Base-by-base conservation (phyloP, 2,113 vertebrate genomes). In the Gambusia holbrooki region DNA sequence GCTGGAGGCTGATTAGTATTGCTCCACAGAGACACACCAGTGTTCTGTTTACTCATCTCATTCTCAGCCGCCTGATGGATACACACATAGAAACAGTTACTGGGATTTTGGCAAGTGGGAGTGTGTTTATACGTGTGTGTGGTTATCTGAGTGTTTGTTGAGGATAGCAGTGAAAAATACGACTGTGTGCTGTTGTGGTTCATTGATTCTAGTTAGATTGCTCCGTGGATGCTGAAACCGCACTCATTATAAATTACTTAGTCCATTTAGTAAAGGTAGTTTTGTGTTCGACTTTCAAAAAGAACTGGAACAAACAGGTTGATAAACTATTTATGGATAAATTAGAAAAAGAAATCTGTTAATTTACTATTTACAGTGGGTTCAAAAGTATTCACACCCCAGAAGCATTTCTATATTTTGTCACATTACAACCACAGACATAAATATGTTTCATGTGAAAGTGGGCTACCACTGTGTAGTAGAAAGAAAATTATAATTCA, bases 1-100 rank as follows among this genome's bases (percentile, higher is more conserved):
- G 87, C 82, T 84, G 86, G 28, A 78, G 87, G 83, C 89, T 87
- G 85, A 89, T 92, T 88, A 89, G 90, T 66, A 68, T 80, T 81
- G 71, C 76, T 89, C 90, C 76, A 11, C 87, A 72, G 89, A 90
- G 89, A 88, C 70, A 79, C 69, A 8, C 58, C 71, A n/a, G 80
- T 84, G 85, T 89, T 91, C 81, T 86, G 83, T 84, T 87, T 88
- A 88, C 90, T 82, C 84, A 68, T 84, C 79, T 89, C 74, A 70
- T 84, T 81, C 82, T 85, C 69, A 71, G 80, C 69, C 48, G 73
- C 54, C 58, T 76, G 73, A 79, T 74, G 69, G 19, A 79, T 27
- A 30, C 69, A 62, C 61, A 45, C 28, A 62, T 54, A 51, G 33
- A 69, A 48, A 73, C 69, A 70, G 29, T 27, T 66, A 27, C 76